These are phyloP conservation scores for Acromyrmex echinatior DNA, from an alignment of 1,140 invertebrate species.

Conservation along the genomic window DNA sequence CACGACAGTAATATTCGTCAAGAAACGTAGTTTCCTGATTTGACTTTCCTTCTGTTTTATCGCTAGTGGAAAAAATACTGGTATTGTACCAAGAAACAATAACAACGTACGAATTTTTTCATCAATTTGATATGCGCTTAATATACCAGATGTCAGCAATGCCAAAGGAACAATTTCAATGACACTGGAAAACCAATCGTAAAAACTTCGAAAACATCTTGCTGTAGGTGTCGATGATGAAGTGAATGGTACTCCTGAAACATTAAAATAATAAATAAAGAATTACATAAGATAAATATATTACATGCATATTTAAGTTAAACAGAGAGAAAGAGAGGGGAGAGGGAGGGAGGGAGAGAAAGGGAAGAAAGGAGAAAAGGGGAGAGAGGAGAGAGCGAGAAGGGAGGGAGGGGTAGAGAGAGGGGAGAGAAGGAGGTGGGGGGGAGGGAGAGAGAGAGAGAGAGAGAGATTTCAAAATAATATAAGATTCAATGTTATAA, in stretches of 20 bases:
- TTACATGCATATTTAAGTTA: background rate
- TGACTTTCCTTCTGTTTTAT: constrained; percentile 75
- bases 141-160: constrained; percentile 82
- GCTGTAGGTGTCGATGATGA: constrained; percentile 64
- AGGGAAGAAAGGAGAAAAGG: no score
- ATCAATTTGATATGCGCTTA: constrained; percentile 75
- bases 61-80: constrained; percentile 79
- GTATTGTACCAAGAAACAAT: constrained; percentile 77
- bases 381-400: no score
- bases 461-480: background rate
- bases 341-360: no score
- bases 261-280: constrained; percentile 3
- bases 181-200: constrained; percentile 81
- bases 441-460: no score
- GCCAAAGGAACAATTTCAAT: constrained; percentile 82
- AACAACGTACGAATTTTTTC: constrained; percentile 78
- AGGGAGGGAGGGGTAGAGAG: no score
- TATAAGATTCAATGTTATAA: constrained; percentile 59
- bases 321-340: background rate
- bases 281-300: background rate
- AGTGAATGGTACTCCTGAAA: constrained; percentile 78
- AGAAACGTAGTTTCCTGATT: constrained; percentile 71
- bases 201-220: constrained; percentile 81
- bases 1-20: constrained; percentile 75
- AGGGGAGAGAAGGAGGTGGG: no score